A percentile compares a stretch with the other conserved stretches of the same genome.
These are phyloP conservation scores for Hypothenemus hampei DNA, from an alignment of 1,140 invertebrate species.

Conservation along the genomic window DNA sequence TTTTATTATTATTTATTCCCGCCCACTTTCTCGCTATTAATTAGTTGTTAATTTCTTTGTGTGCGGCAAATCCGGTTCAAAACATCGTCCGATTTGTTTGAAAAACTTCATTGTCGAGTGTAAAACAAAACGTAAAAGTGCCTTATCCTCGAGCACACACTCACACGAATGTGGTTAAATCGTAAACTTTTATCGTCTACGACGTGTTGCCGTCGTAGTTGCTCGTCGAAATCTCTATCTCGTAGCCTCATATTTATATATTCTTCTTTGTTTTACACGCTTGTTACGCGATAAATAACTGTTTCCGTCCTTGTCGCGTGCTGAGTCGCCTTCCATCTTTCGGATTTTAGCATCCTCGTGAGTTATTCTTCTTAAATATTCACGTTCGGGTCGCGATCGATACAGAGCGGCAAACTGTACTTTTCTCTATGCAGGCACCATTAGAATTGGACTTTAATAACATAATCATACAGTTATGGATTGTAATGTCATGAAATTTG, in stretches of 20 bases:
- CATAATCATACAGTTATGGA: too few species aligned
- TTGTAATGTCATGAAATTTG: too few species aligned
- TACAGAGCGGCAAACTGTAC: conserved; percentile 19
- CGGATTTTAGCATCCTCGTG: conserved; percentile 30
- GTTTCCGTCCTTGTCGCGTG: conserved; percentile 18
- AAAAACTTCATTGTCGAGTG: too few species aligned
- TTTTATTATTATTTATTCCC: neutral
- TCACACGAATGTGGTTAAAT: too few species aligned
- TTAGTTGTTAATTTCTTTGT: too few species aligned
- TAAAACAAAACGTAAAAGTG: too few species aligned
- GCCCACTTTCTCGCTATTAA: neutral
- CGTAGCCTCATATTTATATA: conserved; percentile 13
- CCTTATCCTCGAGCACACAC: too few species aligned
- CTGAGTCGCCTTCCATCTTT: conserved; percentile 4
- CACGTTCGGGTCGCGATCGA: conserved; percentile 16
- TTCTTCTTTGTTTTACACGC: conserved; percentile 17
- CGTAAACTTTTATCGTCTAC: too few species aligned
- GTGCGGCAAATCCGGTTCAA: neutral
- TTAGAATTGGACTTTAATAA: too few species aligned
- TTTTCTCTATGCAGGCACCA: too few species aligned
- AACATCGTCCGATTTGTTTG: too few species aligned
- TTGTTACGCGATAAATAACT: conserved; percentile 9
- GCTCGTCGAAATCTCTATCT: conserved; percentile 11
- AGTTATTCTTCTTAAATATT: conserved; percentile 35
- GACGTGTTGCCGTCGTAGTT: conserved; percentile 9